A percentile compares a stretch with the other conserved stretches of the same genome.
phyloP scores from a whole-genome alignment of 2,113 vertebrate species.

The Eulemur macaco region DNA sequence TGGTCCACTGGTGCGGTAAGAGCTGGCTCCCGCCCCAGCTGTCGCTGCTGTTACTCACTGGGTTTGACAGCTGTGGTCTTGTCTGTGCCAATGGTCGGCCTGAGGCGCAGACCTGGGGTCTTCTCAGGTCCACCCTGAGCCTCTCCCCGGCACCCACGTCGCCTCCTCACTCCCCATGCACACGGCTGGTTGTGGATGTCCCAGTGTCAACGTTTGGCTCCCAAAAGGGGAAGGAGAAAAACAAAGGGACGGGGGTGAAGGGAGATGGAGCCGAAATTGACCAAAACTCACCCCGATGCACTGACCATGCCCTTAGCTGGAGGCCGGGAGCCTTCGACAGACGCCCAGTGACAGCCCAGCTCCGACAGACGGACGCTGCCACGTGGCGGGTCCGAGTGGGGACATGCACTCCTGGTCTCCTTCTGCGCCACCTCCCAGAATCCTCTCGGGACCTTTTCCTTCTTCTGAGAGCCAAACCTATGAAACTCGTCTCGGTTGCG shows the following conservation, averaged over 20 bases:
- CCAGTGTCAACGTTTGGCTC: not conserved
- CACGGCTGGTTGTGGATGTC: not conserved
- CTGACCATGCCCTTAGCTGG: not conserved
- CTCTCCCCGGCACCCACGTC: not conserved
- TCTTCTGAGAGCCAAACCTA: not conserved
- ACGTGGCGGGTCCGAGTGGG: fast-evolving
- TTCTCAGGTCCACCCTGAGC: not conserved
- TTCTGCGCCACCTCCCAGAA: not conserved
- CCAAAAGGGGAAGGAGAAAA: not conserved
- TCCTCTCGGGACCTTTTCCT: not conserved
- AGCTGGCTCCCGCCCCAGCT: too few species aligned
- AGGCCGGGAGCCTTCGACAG: too few species aligned
- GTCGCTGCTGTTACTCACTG: too few species aligned
- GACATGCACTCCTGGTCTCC: not conserved
- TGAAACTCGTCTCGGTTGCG: not conserved
- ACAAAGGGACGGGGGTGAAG: not conserved
- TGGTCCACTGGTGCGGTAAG: too few species aligned
- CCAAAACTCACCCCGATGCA: not conserved
- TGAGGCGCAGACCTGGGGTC: not conserved
- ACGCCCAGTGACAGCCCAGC: not conserved
- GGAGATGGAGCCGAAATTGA: not conserved
- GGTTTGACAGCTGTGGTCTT: too few species aligned
- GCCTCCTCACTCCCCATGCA: not conserved
- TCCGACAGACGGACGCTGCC: not conserved
- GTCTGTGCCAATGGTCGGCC: not conserved